A percentile compares a stretch with the other conserved stretches of the same genome.
Conservation (phyloP, 1,140 invertebrate species). For the Forficula auricularia region DNA sequence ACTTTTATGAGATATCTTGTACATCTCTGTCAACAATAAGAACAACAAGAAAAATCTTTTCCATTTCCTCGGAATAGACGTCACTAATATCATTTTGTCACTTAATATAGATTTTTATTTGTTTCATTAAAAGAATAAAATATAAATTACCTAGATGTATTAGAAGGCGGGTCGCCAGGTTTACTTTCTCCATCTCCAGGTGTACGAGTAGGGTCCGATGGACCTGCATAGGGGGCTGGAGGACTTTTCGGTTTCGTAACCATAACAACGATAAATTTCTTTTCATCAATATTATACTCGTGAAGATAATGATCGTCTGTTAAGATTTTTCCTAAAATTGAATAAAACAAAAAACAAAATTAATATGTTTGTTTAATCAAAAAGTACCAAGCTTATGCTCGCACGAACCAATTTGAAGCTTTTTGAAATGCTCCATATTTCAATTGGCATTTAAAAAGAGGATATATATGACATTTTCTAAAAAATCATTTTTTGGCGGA, state of each 20-base stretch:
- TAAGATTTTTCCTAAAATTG: constrained; percentile 65
- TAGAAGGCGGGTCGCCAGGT: neutral
- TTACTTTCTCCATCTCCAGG: constrained; percentile 5
- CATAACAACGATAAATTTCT: constrained; percentile 96
- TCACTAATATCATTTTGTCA: too few species aligned
- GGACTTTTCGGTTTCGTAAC: constrained; percentile 65
- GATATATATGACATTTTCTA: too few species aligned
- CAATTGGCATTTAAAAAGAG: too few species aligned
- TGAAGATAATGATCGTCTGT: constrained; percentile 67
- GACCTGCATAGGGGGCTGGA: constrained; percentile 26
- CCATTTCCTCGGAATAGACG: too few species aligned
- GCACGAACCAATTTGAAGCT: too few species aligned
- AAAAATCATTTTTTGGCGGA: too few species aligned
- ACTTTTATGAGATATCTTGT: too few species aligned
- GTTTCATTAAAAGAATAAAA: neutral
- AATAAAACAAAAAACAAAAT: constrained; percentile 12
- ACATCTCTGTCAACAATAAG: too few species aligned
- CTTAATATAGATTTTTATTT: neutral
- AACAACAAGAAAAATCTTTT: too few species aligned
- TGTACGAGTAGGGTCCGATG: constrained; percentile 4
- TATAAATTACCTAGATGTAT: neutral
- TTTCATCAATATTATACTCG: constrained; percentile 90
- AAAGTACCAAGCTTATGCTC: too few species aligned
- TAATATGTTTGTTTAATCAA: neutral
- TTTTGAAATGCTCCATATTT: too few species aligned